phyloP scores from a whole-genome alignment of 2,797 vertebrate genomes.

The Squalus acanthias region DNA sequence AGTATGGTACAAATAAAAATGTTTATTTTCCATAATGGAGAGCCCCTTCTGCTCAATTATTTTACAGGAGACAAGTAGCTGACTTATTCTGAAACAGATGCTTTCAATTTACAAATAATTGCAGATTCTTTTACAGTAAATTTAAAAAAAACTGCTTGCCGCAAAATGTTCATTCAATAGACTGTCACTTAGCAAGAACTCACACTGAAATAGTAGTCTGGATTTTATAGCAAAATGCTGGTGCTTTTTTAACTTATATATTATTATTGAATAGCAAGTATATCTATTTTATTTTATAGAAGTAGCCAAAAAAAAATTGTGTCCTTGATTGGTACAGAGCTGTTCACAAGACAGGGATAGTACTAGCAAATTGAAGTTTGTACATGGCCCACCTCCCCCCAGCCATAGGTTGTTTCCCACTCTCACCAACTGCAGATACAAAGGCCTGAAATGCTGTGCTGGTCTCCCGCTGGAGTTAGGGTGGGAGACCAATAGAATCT shows the following conservation, averaged over 20 bases:
- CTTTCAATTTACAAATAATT: background rate
- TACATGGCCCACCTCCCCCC: background rate
- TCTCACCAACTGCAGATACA: background rate
- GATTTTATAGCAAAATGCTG: background rate
- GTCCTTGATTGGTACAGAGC: background rate
- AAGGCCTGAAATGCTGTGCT: background rate
- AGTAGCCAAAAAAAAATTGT: background rate
- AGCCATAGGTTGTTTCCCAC: background rate
- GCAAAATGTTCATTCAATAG: too few relatives aligned
- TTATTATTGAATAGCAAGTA: background rate
- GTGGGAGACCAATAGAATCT: background rate
- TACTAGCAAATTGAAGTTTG: background rate
- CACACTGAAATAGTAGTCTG: background rate
- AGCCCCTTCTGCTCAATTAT: background rate
- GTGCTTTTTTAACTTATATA: too few relatives aligned
- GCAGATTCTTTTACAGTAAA: background rate
- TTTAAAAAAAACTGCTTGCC: too few relatives aligned
- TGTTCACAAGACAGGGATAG: background rate
- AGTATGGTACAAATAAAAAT: constrained; percentile 16
- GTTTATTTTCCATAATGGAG: background rate
- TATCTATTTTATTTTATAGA: background rate
- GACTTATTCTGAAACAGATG: background rate
- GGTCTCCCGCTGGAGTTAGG: background rate
- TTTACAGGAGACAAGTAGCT: background rate
- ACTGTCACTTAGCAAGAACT: too few relatives aligned